phyloP scores from a whole-genome alignment of 2,113 vertebrate genomes.

The Stegostoma tigrinum region DNA sequence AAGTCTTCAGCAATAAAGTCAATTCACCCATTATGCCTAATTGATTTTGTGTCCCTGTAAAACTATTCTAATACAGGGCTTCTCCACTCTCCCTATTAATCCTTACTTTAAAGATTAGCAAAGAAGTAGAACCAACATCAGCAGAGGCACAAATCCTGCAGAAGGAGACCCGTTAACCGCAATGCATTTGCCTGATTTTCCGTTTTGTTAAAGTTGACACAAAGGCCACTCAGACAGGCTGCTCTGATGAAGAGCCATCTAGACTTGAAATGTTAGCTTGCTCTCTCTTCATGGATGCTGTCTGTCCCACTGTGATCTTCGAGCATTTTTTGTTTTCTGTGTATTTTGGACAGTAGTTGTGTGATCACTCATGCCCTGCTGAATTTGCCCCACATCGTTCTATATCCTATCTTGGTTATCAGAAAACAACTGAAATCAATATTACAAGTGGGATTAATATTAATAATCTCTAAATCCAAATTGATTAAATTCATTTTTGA shows the following conservation, averaged over 20 bases:
- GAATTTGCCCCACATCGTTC: neutral
- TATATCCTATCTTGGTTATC: neutral
- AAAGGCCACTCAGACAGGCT: neutral
- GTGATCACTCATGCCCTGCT: neutral
- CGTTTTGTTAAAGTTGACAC: neutral
- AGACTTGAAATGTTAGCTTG: too few relatives aligned
- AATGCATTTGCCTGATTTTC: neutral
- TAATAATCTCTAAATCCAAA: neutral
- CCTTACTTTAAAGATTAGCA: neutral
- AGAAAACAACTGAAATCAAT: neutral
- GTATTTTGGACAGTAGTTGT: neutral
- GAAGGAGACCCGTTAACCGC: neutral
- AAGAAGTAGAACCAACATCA: neutral
- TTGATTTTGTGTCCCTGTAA: neutral
- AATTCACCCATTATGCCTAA: neutral
- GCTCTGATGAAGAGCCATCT: too few relatives aligned
- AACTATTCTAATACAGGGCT: neutral
- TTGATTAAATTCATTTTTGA: neutral
- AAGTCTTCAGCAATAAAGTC: neutral
- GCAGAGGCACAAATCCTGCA: neutral
- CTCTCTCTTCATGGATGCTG: too few relatives aligned
- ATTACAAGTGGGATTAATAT: neutral
- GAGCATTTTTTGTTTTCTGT: too few relatives aligned
- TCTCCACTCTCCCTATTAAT: neutral
- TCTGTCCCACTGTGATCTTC: too few relatives aligned